These are phyloP conservation scores for Forpus xanthops DNA, from an alignment of 2,797 vertebrate species.

Conservation along the genomic window DNA sequence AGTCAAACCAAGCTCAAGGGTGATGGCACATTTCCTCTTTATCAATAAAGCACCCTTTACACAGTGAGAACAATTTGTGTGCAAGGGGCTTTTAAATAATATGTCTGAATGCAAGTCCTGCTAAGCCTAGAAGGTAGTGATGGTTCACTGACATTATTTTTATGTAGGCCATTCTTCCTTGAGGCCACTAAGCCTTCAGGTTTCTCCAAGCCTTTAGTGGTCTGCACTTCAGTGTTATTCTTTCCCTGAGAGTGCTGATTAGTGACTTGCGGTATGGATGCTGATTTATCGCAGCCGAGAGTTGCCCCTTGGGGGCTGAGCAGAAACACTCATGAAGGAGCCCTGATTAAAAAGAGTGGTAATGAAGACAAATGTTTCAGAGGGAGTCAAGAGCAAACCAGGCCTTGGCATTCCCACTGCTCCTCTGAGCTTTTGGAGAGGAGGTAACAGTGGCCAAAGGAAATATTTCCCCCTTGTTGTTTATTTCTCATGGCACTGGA, in stretches of 20 bases:
- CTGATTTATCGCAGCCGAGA: conserved; percentile 84
- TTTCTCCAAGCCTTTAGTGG: conserved; percentile 78
- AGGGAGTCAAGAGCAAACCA: conserved; percentile 79
- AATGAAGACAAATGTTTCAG: conserved; percentile 85
- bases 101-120: background rate
- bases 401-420: conserved; percentile 79
- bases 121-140: conserved; percentile 44
- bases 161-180: conserved; percentile 68
- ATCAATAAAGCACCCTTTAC: background rate
- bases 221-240: conserved; percentile 78
- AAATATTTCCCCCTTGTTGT: conserved; percentile 83
- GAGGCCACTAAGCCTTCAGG: conserved; percentile 72
- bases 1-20: background rate
- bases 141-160: conserved; percentile 56
- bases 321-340: conserved; percentile 82
- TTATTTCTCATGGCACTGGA: conserved; percentile 88
- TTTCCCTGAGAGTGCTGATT: conserved; percentile 83
- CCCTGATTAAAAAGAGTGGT: conserved; percentile 85
- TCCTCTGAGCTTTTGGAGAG: conserved; percentile 82
- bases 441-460: conserved; percentile 81
- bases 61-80: conserved; percentile 29
- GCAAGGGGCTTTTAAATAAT: conserved; percentile 53
- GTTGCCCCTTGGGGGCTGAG: conserved; percentile 81
- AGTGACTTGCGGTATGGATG: conserved; percentile 82
- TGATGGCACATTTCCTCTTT: background rate